Evolutionary conservation across 2,113 vertebrate genomes (phyloP).

Genomic region (Saguinus imperator): DNA sequence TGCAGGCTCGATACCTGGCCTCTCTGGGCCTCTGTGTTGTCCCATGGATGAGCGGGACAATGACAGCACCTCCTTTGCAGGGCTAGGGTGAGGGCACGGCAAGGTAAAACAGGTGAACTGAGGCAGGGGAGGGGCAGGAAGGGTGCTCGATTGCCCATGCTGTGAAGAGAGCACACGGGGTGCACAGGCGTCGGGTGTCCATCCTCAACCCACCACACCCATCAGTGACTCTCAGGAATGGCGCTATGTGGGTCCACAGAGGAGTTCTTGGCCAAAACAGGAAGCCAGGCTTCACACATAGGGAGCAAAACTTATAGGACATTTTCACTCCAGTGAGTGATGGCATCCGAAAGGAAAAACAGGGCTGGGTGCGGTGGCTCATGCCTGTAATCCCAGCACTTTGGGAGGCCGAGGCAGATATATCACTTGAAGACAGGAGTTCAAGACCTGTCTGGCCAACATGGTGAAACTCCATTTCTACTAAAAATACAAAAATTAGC

Average conservation of each 20-base stretch:
- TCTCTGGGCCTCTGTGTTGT: neutral
- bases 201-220: neutral
- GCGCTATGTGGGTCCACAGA: accelerated
- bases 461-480: no score
- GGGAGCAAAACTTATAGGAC: neutral
- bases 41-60: no score
- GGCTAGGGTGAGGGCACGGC: neutral
- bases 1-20: accelerated
- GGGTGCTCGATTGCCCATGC: accelerated
- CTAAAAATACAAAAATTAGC: no score
- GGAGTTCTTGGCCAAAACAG: neutral
- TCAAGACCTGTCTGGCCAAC: no score
- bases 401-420: no score
- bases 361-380: no score
- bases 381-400: no score
- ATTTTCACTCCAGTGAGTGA: neutral
- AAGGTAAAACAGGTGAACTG: neutral
- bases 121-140: neutral
- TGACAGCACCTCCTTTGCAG: neutral
- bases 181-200: accelerated
- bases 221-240: neutral
- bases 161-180: accelerated
- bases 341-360: neutral
- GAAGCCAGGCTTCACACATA: neutral
- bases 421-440: no score